phyloP scores from a whole-genome alignment of 2,113 vertebrate species.

The Empidonax alnorum region DNA sequence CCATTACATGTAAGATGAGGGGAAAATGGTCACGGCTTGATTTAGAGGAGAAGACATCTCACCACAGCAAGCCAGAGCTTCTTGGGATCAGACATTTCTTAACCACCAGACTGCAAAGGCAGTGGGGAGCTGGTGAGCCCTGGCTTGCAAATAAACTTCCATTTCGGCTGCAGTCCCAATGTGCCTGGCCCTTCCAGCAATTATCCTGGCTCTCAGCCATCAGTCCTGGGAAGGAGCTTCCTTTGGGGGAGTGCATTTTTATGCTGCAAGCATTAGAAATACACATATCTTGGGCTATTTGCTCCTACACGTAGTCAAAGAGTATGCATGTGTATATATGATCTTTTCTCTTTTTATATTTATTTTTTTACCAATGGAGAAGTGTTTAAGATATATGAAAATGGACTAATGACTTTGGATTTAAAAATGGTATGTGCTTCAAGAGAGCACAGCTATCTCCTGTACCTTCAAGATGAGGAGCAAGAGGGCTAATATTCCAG shows the following conservation, averaged over 20 bases:
- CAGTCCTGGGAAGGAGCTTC: constrained; percentile 60
- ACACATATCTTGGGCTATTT: not conserved
- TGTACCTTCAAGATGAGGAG: not conserved
- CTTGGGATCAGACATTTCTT: not conserved
- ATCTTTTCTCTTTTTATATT: not conserved
- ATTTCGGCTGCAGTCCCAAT: constrained; percentile 44
- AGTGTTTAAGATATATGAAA: not conserved
- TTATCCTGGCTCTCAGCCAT: constrained; percentile 48
- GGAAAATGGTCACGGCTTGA: not conserved
- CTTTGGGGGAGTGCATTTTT: constrained; percentile 29
- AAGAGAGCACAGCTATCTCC: not conserved
- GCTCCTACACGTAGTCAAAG: not conserved
- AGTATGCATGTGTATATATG: not conserved
- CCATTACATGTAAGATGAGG: not conserved
- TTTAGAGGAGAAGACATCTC: not conserved
- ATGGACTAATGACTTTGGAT: not conserved
- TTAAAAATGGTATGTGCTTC: not conserved
- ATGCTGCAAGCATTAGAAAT: not conserved
- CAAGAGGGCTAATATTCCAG: not conserved
- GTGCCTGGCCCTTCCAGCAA: constrained; percentile 14
- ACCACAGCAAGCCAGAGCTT: not conserved
- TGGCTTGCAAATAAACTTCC: constrained; percentile 59
- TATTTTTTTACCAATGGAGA: not conserved
- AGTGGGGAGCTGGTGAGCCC: not conserved
- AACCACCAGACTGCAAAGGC: not conserved